Conservation (phyloP, 1,140 invertebrate species). For the Anoplolepis gracilipes region DNA sequence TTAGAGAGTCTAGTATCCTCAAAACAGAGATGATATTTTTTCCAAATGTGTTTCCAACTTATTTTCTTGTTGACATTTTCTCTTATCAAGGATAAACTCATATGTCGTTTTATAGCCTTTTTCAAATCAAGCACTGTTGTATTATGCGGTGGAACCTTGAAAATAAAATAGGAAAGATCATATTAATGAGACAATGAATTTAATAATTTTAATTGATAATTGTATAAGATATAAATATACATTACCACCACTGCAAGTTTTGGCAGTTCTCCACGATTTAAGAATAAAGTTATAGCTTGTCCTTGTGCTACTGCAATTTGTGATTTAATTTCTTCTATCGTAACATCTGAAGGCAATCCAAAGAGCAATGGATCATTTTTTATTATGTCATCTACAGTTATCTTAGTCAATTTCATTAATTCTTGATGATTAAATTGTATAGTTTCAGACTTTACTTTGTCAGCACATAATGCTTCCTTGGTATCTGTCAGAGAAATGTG, state of each 20-base stretch:
- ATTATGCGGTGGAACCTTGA: conserved; percentile 79
- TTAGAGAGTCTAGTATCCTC: conserved; percentile 73
- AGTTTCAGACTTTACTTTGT: neutral
- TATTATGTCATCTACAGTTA: conserved; percentile 81
- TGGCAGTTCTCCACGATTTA: conserved; percentile 80
- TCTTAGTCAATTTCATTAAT: conserved; percentile 80
- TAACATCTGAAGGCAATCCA: conserved; percentile 81
- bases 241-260: conserved; percentile 82
- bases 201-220: conserved; percentile 5
- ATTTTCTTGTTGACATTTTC: conserved; percentile 81
- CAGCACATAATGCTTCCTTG: neutral
- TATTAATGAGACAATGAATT: neutral
- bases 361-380: conserved; percentile 82
- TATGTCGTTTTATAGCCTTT: conserved; percentile 81
- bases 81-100: conserved; percentile 80
- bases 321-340: conserved; percentile 82
- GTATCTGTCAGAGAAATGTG: neutral
- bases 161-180: conserved; percentile 36
- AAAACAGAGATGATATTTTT: conserved; percentile 79
- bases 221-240: neutral
- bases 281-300: conserved; percentile 83
- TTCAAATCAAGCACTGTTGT: conserved; percentile 83
- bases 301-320: conserved; percentile 83
- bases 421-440: conserved; percentile 76
- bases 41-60: conserved; percentile 85